These are phyloP conservation scores for Ciconia nigra DNA, from an alignment of 2,797 vertebrate species.

Conservation along the genomic window DNA sequence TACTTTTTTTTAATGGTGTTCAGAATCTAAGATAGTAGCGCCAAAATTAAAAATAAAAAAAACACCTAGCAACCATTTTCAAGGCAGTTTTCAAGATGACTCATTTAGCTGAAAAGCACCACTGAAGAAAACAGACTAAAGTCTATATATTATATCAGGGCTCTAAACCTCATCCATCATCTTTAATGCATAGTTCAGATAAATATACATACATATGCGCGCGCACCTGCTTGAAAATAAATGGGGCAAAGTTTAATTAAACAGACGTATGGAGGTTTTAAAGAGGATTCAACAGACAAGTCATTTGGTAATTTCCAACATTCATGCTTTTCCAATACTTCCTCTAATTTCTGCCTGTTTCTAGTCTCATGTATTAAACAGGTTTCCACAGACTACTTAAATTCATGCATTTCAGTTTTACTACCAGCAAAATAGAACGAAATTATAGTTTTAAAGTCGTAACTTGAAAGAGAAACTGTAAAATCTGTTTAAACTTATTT, in stretches of 20 bases:
- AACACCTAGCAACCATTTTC: slow-evolving; percentile 57
- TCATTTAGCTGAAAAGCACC: slow-evolving; percentile 59
- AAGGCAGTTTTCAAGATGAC: slow-evolving; percentile 70
- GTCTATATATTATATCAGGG: slow-evolving; percentile 41
- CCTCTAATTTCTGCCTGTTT: slow-evolving; percentile 60
- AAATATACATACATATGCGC: slow-evolving; percentile 54
- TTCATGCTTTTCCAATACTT: slow-evolving; percentile 56
- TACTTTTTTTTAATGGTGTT: background rate
- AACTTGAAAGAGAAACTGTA: slow-evolving; percentile 54
- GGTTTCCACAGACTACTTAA: slow-evolving; percentile 50
- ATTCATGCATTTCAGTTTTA: slow-evolving; percentile 41
- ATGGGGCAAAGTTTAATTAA: slow-evolving; percentile 58
- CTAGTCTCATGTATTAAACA: slow-evolving; percentile 60
- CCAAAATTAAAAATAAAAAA: slow-evolving; percentile 25
- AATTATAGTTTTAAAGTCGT: slow-evolving; percentile 52
- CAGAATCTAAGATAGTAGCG: slow-evolving; percentile 8
- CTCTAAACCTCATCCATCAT: slow-evolving; percentile 68
- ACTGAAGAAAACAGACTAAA: slow-evolving; percentile 68
- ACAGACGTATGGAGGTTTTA: slow-evolving; percentile 55
- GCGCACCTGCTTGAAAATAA: slow-evolving; percentile 68
- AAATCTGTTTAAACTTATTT: slow-evolving; percentile 61
- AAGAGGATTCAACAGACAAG: slow-evolving; percentile 67
- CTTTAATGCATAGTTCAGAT: slow-evolving; percentile 68
- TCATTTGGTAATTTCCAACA: slow-evolving; percentile 65
- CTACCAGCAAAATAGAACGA: slow-evolving; percentile 32